These are phyloP conservation scores for Cryptus viduatorius DNA, from an alignment of 2,888 invertebrate genomes.

Conservation along the genomic window DNA sequence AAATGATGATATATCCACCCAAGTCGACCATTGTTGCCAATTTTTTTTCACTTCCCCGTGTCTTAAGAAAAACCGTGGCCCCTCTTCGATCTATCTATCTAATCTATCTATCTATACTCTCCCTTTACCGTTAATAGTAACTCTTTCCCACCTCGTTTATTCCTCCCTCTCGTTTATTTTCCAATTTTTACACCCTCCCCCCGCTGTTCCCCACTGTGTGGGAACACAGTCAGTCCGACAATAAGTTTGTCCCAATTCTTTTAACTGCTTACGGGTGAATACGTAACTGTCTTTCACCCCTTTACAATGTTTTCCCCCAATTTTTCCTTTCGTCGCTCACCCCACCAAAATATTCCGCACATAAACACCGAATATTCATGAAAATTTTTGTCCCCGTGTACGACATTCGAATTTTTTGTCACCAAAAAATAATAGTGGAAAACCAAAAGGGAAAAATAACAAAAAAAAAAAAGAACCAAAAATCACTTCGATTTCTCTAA, in stretches of 20 bases:
- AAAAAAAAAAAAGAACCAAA: not conserved
- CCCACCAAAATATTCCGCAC: not conserved
- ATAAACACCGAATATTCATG: not conserved
- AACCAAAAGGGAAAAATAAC: too few species aligned
- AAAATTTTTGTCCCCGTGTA: not conserved
- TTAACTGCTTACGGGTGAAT: conserved; percentile 14
- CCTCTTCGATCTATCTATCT: not conserved
- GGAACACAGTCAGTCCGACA: not conserved
- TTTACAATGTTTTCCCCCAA: not conserved
- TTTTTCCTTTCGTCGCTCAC: not conserved
- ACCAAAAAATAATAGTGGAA: too few species aligned
- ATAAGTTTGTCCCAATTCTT: conserved; percentile 17
- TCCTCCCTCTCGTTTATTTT: not conserved
- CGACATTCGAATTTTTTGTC: not conserved
- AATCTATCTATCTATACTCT: conserved; percentile 1
- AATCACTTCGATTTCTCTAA: conserved; percentile 4
- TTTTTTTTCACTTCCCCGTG: conserved; percentile 1
- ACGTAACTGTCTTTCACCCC: conserved; percentile 29
- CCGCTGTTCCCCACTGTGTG: not conserved
- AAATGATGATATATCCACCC: conserved; percentile 97
- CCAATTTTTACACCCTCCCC: not conserved
- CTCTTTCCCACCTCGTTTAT: not conserved
- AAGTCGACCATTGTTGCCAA: conserved; percentile 91
- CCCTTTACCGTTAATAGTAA: not conserved
- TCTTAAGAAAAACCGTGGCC: not conserved